Base-by-base conservation (phyloP, 2,113 vertebrate species). In the Caranx ignobilis region DNA sequence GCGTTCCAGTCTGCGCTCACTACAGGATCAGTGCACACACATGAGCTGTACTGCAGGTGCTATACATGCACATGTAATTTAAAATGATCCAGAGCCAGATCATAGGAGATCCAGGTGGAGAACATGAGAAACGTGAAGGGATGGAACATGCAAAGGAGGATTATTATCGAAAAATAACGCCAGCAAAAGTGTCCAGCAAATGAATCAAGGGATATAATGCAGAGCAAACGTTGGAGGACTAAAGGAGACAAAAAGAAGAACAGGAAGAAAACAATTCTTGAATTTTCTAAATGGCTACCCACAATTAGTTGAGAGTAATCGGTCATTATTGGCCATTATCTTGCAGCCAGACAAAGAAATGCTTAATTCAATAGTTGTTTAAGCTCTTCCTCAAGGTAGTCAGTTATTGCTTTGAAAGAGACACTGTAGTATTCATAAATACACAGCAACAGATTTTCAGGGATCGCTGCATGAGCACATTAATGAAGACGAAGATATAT, bases 131-230 rank as follows among this genome's bases (percentile, higher is more conserved):
- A 57, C 19, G 62, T 77, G 47, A 70, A 68, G 59, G 15, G 31
- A 64, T 45, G 47, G 62, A 39, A 55, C 43, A 35, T 45, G 16
- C 72, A 55, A 71, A 43, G 66, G 26, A 73, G 31, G 63, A 77
- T 75, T 76, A 79, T 60, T 71, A 32, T 75, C 59, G 56, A 74
- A 75, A 79, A 77, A 82, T 64, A 21, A 59, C 71, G 65, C 16
- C 26, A 11, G 50, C 11, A 41, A 60, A 39, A 11, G 63, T 76
- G 45, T 47, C 19, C 26, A 79, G 26, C 56, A 50, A 45, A 77
- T 18, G 35, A 56, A 63, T 78, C 35, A 66, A 54, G 54, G 16
- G 55, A 52, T 12, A 70, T 35, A 68, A 60, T 12, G 19, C 26
- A 63, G 76, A 69, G 50, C 16, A 15, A 39, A 45, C 32, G 10